Conservation (phyloP, 2,797 vertebrate genomes). For the Halcyon chelicuti region DNA sequence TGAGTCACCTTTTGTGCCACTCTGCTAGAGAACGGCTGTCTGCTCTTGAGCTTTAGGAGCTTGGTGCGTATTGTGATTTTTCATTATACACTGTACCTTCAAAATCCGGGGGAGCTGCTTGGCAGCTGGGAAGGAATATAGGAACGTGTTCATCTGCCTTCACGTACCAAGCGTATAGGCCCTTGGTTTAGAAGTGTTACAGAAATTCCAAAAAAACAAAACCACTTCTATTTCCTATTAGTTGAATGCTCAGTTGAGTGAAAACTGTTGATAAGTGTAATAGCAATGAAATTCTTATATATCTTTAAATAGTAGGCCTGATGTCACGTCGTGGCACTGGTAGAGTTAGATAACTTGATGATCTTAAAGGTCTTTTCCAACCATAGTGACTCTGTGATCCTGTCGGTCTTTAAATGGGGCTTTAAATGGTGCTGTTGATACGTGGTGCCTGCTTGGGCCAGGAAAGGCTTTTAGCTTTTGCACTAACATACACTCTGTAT, state of each 20-base stretch:
- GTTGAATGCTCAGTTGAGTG: not conserved
- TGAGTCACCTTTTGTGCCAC: not conserved
- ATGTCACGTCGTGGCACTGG: not conserved
- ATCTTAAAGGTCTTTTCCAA: no score
- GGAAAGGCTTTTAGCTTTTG: not conserved
- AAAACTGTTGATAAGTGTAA: not conserved
- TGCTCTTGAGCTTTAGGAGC: not conserved
- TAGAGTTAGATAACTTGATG: no score
- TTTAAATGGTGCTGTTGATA: not conserved
- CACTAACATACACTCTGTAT: not conserved
- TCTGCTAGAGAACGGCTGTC: not conserved
- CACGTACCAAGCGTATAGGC: not conserved
- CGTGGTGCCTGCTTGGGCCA: not conserved
- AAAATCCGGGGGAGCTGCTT: not conserved
- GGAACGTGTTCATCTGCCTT: not conserved
- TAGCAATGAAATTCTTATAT: not conserved
- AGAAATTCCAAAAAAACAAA: not conserved
- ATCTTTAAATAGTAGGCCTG: not conserved
- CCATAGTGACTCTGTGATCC: not conserved
- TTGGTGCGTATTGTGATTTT: not conserved
- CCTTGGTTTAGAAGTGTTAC: not conserved
- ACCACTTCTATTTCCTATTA: not conserved
- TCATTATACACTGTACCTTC: not conserved
- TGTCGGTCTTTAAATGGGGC: not conserved
- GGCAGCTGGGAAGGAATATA: not conserved